A percentile compares a stretch with the other conserved stretches of the same genome.
Conservation (phyloP, 2,113 vertebrate species). For the Ictalurus punctatus region DNA sequence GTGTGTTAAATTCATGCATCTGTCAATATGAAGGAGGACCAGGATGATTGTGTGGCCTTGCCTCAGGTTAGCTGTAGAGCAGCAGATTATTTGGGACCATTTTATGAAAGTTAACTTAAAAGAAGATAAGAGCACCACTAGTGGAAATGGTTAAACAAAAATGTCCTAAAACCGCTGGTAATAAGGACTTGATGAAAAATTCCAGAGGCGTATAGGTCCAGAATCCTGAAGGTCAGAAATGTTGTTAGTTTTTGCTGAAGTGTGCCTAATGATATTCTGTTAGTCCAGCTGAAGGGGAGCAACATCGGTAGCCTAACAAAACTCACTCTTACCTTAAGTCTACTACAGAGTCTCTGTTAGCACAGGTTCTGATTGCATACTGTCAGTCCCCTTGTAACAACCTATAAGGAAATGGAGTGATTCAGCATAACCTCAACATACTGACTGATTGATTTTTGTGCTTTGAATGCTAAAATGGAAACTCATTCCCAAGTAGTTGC, state of each 20-base stretch:
- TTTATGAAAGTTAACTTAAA: background rate
- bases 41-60: background rate
- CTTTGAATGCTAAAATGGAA: background rate
- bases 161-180: background rate
- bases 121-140: background rate
- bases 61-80: background rate
- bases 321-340: background rate
- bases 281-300: background rate
- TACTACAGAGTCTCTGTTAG: background rate
- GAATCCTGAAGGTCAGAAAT: background rate
- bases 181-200: background rate
- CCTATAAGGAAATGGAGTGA: background rate
- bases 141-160: background rate
- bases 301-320: background rate
- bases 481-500: background rate
- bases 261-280: background rate
- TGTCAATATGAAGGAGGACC: background rate
- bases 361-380: background rate
- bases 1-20: background rate
- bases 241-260: background rate
- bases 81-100: background rate
- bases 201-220: background rate
- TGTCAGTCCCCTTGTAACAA: background rate
- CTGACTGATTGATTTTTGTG: background rate
- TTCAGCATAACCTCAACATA: background rate